Conservation (phyloP, 2,797 vertebrate species). For the Neoniphon sammara region DNA sequence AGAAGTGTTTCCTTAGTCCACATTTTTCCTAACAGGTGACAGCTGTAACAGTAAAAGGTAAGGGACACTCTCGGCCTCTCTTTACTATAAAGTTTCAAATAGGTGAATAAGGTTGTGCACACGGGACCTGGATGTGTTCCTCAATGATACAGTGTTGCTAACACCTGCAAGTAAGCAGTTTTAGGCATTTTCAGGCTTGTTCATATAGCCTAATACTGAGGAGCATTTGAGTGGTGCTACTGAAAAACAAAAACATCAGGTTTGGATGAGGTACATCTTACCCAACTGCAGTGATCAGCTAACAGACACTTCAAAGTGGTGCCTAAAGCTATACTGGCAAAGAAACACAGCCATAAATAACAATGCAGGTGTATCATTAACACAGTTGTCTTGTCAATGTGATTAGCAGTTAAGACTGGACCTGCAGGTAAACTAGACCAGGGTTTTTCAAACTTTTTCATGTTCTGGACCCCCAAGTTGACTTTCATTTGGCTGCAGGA, state of each 20-base stretch:
- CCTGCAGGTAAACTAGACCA: neutral
- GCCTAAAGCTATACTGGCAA: conserved; percentile 11
- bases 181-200: conserved; percentile 41
- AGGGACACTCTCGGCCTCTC: conserved; percentile 1
- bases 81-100: conserved; percentile 2
- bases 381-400: neutral
- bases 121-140: neutral
- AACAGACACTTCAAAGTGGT: conserved; percentile 30
- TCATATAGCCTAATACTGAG: conserved; percentile 9
- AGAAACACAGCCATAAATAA: conserved; percentile 6
- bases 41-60: too few relatives aligned
- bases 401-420: neutral
- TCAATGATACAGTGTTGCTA: conserved; percentile 1
- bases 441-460: neutral
- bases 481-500: too few relatives aligned
- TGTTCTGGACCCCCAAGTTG: too few relatives aligned
- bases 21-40: neutral
- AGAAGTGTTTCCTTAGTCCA: neutral
- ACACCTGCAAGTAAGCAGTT: conserved; percentile 42
- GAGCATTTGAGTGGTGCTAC: conserved; percentile 24
- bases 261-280: conserved; percentile 4
- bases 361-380: conserved; percentile 4
- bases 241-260: conserved; percentile 26
- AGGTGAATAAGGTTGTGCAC: neutral
- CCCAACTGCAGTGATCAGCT: conserved; percentile 37